Percentiles rank a stretch among this genome's conserved stretches.
These are phyloP conservation scores for Esox masquinongy DNA, from an alignment of 2,797 vertebrate genomes.

Conservation along the genomic window DNA sequence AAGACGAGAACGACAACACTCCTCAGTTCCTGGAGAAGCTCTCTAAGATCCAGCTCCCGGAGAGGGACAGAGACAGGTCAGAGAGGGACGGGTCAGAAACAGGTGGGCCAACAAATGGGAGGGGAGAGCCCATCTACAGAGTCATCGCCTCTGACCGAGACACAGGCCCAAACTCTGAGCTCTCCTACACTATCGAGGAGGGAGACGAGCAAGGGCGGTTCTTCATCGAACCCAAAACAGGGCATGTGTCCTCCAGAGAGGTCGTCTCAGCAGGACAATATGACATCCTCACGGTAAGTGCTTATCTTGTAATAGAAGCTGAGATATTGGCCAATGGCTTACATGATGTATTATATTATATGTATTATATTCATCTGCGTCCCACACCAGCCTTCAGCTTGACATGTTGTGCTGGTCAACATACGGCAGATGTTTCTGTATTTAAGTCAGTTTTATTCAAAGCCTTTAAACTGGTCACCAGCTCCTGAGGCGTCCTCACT, in stretches of 20 bases:
- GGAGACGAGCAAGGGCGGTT: slow-evolving; percentile 82
- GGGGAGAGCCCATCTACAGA: slow-evolving; percentile 78
- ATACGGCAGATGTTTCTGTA: neutral
- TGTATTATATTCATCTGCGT: neutral
- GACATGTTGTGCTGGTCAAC: neutral
- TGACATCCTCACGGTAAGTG: slow-evolving; percentile 83
- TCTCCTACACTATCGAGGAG: slow-evolving; percentile 85
- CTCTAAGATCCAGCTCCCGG: slow-evolving; percentile 81
- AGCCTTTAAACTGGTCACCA: neutral
- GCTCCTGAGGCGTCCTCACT: neutral
- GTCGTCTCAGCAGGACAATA: slow-evolving; percentile 80
- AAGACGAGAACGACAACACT: slow-evolving; percentile 86
- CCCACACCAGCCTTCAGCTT: neutral
- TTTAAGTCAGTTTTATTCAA: neutral
- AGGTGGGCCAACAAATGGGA: slow-evolving; percentile 27
- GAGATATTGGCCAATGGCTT: neutral
- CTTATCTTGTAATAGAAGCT: neutral
- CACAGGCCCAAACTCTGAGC: slow-evolving; percentile 81
- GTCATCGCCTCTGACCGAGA: slow-evolving; percentile 83
- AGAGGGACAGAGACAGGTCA: slow-evolving; percentile 38
- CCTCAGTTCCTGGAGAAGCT: slow-evolving; percentile 86
- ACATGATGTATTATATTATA: neutral
- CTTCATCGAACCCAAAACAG: slow-evolving; percentile 84
- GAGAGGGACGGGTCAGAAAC: slow-evolving; percentile 55
- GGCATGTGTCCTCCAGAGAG: slow-evolving; percentile 83